Evolutionary conservation across 1,140 invertebrate genomes (phyloP).

Genomic region (Macrosteles quadrilineatus): DNA sequence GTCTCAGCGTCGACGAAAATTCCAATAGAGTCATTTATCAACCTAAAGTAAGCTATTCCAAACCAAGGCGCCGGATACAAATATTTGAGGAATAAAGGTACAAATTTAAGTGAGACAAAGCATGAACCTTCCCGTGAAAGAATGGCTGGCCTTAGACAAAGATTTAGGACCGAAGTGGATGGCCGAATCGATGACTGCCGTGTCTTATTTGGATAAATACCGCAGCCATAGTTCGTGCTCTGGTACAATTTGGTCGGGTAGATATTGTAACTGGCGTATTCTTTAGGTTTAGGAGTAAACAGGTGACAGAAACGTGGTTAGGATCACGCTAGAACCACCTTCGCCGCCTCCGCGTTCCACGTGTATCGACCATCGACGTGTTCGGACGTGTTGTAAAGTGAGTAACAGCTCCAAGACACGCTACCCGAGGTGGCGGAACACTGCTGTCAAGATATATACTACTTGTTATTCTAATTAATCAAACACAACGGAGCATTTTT

Average conservation of each 20-base stretch:
- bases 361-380: background rate
- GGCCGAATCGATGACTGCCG: background rate
- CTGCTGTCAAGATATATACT: no score
- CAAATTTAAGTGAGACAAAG: constrained; percentile 2
- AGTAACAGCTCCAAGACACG: background rate
- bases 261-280: background rate
- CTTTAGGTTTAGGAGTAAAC: background rate
- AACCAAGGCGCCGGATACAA: no score
- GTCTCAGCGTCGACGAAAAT: no score
- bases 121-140: background rate
- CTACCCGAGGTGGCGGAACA: no score
- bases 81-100: background rate
- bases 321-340: background rate
- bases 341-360: background rate
- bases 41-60: no score
- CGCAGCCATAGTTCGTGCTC: background rate
- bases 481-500: no score
- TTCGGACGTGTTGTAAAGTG: no score
- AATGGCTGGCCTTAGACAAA: background rate
- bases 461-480: no score
- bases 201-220: constrained; percentile 6
- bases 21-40: no score
- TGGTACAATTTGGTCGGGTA: background rate
- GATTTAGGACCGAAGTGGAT: background rate
- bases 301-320: background rate